phyloP scores from a whole-genome alignment of 2,888 invertebrate genomes.

The Formica aserva region DNA sequence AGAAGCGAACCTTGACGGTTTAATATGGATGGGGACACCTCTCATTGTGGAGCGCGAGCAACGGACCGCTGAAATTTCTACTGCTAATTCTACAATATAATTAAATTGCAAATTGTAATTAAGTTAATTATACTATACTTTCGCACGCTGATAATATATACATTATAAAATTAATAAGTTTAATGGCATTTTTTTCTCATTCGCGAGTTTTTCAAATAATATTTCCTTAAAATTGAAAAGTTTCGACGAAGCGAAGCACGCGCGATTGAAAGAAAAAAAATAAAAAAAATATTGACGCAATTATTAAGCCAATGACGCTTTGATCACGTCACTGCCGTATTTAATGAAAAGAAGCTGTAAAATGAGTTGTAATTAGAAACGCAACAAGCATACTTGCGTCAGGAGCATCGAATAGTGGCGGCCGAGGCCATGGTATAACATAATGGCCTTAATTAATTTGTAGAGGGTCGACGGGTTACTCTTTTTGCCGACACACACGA shows the following conservation, averaged over 20 bases:
- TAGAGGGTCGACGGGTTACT: slow-evolving; percentile 28
- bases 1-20: slow-evolving; percentile 16
- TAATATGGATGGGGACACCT: not conserved
- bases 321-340: not conserved
- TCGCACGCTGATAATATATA: not conserved
- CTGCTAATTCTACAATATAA: not conserved
- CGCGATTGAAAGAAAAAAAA: not conserved
- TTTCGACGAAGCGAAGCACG: not conserved
- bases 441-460: slow-evolving; percentile 50
- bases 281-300: not conserved
- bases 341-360: slow-evolving; percentile 9
- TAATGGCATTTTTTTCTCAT: not conserved
- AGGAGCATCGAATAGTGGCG: slow-evolving; percentile 17
- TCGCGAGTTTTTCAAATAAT: not conserved
- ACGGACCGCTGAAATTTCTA: not conserved
- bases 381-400: slow-evolving; percentile 22
- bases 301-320: slow-evolving; percentile 7
- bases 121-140: not conserved
- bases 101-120: not conserved
- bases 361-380: slow-evolving; percentile 36
- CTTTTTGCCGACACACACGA: slow-evolving; percentile 39
- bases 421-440: slow-evolving; percentile 35
- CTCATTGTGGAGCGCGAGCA: not conserved
- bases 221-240: not conserved
- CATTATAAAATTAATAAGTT: not conserved